Base-by-base conservation (phyloP, 2,797 vertebrate genomes). In the Crenichthys baileyi region DNA sequence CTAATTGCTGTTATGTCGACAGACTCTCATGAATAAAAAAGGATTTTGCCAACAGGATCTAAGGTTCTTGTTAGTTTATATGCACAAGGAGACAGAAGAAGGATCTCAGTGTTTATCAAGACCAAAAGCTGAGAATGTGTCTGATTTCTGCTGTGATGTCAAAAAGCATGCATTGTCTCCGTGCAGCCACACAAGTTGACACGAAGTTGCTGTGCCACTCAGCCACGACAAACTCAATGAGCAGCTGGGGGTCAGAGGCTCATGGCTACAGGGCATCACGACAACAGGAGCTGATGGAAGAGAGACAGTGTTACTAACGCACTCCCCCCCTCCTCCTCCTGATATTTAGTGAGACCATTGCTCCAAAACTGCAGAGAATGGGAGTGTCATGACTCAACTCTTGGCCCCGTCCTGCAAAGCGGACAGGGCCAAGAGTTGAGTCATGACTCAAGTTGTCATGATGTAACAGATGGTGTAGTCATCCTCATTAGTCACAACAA, bases 331-430 rank as follows among this genome's bases (percentile, higher is more conserved):
- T 7, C 16, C 67, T 16, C 41, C 24, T 2, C 41, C 67, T 22
- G 5, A 46, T 41, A 70, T 70, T 46, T 77, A 81, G 83, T 83
- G 84, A 56, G 79, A 88, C 85, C 78, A 72, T 85, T 85, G 70
- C 87, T 87, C 85, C 77, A 82, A 86, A 91, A 77, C 79, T 65
- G 78, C 41, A 46, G 60, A 81, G 87, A 87, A 82, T 67, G 73
- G 87, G 81, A 83, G 86, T 82, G 86, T 90, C 92, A 94, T 94
- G 92, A 94, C 92, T 94, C 92, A 94, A 90, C 91, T 90, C 80
- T 87, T 90, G 91, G 90, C 89, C 88, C 70, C 61, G n/a, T 88
- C 81, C 83, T n/a, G n/a, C n/a, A n/a, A n/a, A n/a, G n/a, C n/a
- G n/a, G n/a, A n/a, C n/a, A n/a, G n/a, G n/a, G n/a, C n/a, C n/a